Percentiles rank a stretch among this genome's conserved stretches.
These are phyloP conservation scores for Byasa hedistus DNA, from an alignment of 2,888 invertebrate species.

Conservation along the genomic window DNA sequence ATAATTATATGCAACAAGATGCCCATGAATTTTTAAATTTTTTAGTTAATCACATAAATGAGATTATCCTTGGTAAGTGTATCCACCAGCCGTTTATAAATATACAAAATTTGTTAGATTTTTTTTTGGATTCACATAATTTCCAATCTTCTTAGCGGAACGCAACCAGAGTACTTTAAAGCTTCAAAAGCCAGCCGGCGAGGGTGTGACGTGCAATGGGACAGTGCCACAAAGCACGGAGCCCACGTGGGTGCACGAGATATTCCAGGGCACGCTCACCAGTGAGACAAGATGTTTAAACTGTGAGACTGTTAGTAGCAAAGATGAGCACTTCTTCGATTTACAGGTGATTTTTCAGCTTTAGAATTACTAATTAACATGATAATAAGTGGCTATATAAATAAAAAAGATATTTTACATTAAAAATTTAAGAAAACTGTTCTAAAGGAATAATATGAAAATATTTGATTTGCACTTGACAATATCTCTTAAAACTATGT, in stretches of 20 bases:
- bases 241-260: conserved; percentile 99
- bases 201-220: conserved; percentile 68
- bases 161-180: conserved; percentile 85
- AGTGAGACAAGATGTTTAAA: conserved; percentile 99
- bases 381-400: no score
- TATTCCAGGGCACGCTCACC: conserved; percentile 99
- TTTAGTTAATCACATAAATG: conserved; percentile 98
- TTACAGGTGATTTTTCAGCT: conserved; percentile 85
- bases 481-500: no score
- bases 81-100: background rate
- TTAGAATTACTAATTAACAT: no score
- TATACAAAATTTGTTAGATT: background rate
- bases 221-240: conserved; percentile 81
- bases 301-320: conserved; percentile 99
- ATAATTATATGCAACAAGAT: conserved; percentile 99
- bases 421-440: no score
- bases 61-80: conserved; percentile 93
- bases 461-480: no score
- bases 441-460: no score
- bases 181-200: conserved; percentile 77
- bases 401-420: no score
- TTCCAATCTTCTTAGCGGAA: conserved; percentile 79
- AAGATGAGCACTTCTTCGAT: conserved; percentile 99
- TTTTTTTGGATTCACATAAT: background rate
- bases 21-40: conserved; percentile 99